Percentiles rank a stretch among this genome's conserved stretches.
phyloP scores from a whole-genome alignment of 2,888 invertebrate genomes.

The Andrena chrysosceles region DNA sequence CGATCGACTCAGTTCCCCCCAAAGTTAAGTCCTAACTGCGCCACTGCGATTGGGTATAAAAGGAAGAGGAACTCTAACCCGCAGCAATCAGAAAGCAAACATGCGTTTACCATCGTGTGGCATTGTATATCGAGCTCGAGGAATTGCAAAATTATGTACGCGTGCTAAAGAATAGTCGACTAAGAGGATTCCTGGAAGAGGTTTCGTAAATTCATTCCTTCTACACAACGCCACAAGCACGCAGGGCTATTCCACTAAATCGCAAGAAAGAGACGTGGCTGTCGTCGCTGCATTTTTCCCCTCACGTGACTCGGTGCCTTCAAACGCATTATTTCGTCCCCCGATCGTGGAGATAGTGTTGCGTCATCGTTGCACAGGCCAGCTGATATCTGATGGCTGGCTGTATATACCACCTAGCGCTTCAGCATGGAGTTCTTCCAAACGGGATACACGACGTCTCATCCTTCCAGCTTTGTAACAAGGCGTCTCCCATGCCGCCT shows the following conservation, averaged over 20 bases:
- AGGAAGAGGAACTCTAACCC: too few species aligned
- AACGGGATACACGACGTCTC: conserved; percentile 31
- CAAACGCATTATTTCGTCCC: conserved; percentile 47
- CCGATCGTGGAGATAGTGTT: conserved; percentile 62
- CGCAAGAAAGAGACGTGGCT: neutral
- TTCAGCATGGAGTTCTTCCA: conserved; percentile 43
- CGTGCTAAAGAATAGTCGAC: neutral
- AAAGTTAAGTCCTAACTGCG: too few species aligned
- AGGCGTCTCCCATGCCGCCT: conserved; percentile 22
- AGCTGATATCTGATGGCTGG: conserved; percentile 64
- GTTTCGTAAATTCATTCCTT: neutral
- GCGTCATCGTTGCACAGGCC: conserved; percentile 63
- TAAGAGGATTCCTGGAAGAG: neutral
- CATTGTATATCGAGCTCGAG: too few species aligned
- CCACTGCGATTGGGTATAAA: too few species aligned
- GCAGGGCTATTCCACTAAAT: conserved; percentile 12
- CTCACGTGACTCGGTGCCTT: conserved; percentile 41
- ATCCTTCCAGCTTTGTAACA: conserved; percentile 41
- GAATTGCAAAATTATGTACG: neutral
- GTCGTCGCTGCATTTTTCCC: conserved; percentile 42
- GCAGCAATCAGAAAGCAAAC: too few species aligned
- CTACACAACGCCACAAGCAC: neutral
- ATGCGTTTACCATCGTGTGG: too few species aligned
- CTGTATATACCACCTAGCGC: conserved; percentile 21
- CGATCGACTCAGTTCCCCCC: too few species aligned